phyloP scores from a whole-genome alignment of 37 sponge, comb jelly and placozoan genomes.

The Geodia barretti region DNA sequence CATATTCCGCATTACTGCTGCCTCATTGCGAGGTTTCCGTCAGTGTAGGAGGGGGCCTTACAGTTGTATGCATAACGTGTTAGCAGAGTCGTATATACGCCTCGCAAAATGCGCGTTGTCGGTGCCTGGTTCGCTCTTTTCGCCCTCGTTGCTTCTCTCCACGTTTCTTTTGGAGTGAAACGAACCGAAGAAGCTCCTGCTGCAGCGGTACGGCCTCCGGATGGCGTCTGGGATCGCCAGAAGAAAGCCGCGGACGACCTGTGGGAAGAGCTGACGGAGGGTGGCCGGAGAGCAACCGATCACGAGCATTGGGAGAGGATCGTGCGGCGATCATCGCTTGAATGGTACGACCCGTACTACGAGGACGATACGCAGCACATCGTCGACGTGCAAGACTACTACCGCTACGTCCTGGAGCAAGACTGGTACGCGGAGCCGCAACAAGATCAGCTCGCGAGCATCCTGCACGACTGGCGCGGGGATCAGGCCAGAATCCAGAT shows the following conservation, averaged over 20 bases:
- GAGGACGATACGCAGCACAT: conserved; percentile 6
- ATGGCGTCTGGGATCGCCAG: not conserved
- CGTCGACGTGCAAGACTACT: conserved; percentile 6
- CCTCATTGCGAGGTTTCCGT: too few species aligned
- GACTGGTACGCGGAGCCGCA: not conserved
- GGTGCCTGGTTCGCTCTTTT: too few species aligned
- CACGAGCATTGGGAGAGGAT: conserved; percentile 22
- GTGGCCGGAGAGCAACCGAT: not conserved
- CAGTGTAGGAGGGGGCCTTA: too few species aligned
- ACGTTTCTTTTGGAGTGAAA: not conserved
- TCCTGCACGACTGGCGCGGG: not conserved
- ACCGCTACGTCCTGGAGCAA: not conserved
- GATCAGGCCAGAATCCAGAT: not conserved
- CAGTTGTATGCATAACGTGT: too few species aligned
- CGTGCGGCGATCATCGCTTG: conserved; percentile 3
- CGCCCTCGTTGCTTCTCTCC: not conserved
- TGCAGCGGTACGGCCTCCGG: not conserved
- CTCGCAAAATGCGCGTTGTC: too few species aligned
- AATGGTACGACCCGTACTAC: not conserved
- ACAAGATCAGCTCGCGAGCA: not conserved
- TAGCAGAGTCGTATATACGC: too few species aligned
- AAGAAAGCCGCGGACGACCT: conserved; percentile 2
- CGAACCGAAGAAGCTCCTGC: not conserved
- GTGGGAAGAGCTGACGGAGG: not conserved
- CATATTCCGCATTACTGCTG: too few species aligned